A percentile compares a stretch with the other conserved stretches of the same genome.
Conservation (phyloP, 2,113 vertebrate species). For the Melanerpes formicivorus region DNA sequence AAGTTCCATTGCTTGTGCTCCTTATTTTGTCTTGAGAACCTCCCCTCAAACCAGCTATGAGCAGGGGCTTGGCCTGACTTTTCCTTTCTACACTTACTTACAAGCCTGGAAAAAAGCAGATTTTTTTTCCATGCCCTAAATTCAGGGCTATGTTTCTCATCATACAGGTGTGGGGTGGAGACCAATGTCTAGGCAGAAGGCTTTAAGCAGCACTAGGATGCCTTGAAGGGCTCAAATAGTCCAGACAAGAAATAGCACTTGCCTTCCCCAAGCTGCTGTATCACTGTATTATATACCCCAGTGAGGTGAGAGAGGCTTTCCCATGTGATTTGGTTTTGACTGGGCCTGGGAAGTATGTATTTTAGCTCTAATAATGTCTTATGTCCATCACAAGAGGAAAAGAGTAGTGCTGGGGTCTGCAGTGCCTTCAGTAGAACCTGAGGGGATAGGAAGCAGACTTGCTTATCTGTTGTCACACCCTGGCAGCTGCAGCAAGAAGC, state of each 20-base stretch:
- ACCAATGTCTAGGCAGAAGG: background rate
- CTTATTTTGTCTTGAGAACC: background rate
- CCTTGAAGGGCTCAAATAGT: background rate
- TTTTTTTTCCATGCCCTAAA: background rate
- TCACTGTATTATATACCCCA: accelerated
- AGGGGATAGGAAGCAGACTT: background rate
- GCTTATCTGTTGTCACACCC: background rate
- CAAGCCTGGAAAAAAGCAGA: background rate
- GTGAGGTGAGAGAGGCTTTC: background rate
- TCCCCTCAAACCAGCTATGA: background rate
- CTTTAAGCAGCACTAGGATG: background rate
- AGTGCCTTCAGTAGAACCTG: background rate
- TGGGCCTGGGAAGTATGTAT: background rate
- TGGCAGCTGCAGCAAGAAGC: background rate
- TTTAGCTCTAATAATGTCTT: background rate
- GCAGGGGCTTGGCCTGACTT: background rate
- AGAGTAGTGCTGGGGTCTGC: accelerated
- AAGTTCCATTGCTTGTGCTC: background rate
- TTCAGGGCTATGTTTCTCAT: background rate
- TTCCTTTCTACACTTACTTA: background rate
- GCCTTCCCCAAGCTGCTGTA: background rate
- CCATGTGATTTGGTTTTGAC: background rate
- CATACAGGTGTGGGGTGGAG: background rate
- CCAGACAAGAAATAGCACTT: background rate
- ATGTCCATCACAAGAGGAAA: background rate